Evolutionary conservation across 2,113 vertebrate species (phyloP).

Genomic region (Passer montanus): DNA sequence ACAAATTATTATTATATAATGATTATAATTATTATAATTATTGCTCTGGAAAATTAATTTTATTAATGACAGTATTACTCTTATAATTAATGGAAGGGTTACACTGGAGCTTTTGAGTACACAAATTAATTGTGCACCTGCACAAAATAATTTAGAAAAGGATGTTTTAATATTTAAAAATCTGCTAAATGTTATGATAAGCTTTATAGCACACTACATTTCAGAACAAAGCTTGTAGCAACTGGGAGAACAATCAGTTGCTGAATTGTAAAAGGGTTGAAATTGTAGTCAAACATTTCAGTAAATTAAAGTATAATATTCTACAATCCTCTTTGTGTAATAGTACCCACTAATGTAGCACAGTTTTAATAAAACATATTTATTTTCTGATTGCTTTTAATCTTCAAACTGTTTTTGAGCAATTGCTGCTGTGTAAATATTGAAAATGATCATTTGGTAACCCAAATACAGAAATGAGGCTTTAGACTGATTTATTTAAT

Average conservation of each 20-base stretch:
- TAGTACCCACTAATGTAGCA: not conserved
- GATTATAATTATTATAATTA: not conserved
- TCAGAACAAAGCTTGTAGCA: not conserved
- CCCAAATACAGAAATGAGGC: not conserved
- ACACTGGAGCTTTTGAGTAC: not conserved
- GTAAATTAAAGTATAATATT: conserved; percentile 6
- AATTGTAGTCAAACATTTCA: not conserved
- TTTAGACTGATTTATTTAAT: conserved; percentile 32
- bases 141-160: not conserved
- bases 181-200: not conserved
- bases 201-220: not conserved
- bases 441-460: conserved; percentile 29
- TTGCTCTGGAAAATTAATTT: not conserved
- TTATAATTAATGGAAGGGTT: not conserved
- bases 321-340: conserved; percentile 28
- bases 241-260: not conserved
- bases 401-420: not conserved
- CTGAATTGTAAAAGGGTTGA: not conserved
- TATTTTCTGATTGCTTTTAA: conserved; percentile 42
- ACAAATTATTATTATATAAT: not conserved
- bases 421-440: not conserved
- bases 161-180: not conserved
- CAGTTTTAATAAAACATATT: conserved; percentile 33
- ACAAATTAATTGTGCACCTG: conserved; percentile 20
- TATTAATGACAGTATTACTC: not conserved